Evolutionary conservation across 1,140 invertebrate species (phyloP).

Genomic region (Globodera ellingtonae): DNA sequence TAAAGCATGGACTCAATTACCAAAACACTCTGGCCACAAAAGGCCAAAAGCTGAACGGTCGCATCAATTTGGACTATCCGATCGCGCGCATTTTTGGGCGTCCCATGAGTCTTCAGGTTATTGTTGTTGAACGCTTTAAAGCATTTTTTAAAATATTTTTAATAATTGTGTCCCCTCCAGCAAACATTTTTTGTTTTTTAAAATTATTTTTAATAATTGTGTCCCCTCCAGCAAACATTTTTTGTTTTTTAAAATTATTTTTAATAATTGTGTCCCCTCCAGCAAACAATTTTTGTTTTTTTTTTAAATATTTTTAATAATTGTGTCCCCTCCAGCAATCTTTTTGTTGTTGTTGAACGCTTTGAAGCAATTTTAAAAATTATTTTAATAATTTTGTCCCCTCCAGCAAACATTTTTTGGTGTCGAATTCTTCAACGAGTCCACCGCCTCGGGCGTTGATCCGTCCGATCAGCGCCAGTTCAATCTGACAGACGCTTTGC

Average conservation of each 20-base stretch:
- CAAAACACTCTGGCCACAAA: slow-evolving; percentile 45
- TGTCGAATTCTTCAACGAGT: slow-evolving; percentile 52
- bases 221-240: slow-evolving; percentile 53
- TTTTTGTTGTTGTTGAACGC: too few species aligned
- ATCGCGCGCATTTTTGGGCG: slow-evolving; percentile 53
- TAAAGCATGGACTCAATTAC: slow-evolving; percentile 55
- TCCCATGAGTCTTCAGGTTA: slow-evolving; percentile 48
- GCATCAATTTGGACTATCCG: slow-evolving; percentile 58
- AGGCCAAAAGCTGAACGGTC: slow-evolving; percentile 41
- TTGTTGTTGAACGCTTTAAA: not conserved
- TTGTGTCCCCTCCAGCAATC: too few species aligned
- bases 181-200: slow-evolving; percentile 57
- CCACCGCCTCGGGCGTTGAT: not conserved
- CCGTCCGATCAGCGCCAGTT: slow-evolving; percentile 12
- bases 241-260: slow-evolving; percentile 41
- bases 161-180: slow-evolving; percentile 12
- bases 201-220: slow-evolving; percentile 9
- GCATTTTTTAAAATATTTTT: slow-evolving; percentile 25
- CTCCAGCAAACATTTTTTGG: slow-evolving; percentile 60
- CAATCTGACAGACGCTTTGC: slow-evolving; percentile 25
- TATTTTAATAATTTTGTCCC: not conserved
- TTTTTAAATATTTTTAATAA: too few species aligned
- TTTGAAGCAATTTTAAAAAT: slow-evolving; percentile 6
- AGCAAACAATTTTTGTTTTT: slow-evolving; percentile 62
- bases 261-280: slow-evolving; percentile 8